Evolutionary conservation across 2,797 vertebrate species (phyloP).

Genomic region (Clamator glandarius): DNA sequence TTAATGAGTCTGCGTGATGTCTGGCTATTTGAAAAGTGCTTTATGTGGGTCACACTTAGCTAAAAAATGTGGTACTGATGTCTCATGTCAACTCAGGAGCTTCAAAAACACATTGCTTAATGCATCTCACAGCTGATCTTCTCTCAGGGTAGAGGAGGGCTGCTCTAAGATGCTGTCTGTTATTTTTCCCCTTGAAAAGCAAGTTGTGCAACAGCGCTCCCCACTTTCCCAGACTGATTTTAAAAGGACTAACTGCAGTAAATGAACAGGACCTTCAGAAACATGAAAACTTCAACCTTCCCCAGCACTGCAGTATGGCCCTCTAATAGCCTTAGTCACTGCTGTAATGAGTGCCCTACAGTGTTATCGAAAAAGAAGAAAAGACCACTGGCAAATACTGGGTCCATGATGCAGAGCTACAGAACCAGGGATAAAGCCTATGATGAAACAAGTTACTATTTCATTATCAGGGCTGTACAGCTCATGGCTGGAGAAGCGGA

Average conservation of each 20-base stretch:
- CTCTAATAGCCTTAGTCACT: not conserved
- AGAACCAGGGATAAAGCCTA: not conserved
- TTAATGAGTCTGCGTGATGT: not conserved
- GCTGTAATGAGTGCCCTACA: not conserved
- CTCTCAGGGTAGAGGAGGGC: not conserved
- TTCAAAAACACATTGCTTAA: not conserved
- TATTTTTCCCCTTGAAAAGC: not conserved
- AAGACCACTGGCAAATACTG: not conserved
- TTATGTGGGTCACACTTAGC: not conserved
- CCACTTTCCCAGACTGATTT: not conserved
- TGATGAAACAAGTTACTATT: not conserved
- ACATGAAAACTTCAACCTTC: not conserved
- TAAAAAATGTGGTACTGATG: not conserved
- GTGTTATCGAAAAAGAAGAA: accelerated
- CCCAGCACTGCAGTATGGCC: not conserved
- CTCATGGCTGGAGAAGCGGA: not conserved
- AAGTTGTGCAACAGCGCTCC: not conserved
- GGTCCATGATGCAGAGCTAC: not conserved
- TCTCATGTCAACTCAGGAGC: not conserved
- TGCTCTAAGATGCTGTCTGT: not conserved
- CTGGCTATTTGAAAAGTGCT: not conserved
- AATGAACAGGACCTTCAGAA: not conserved
- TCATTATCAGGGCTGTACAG: not conserved
- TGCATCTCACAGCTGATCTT: not conserved
- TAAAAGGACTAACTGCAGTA: not conserved